Evolutionary conservation across 2,113 vertebrate species (phyloP).

Genomic region (Burhinus oedicnemus): DNA sequence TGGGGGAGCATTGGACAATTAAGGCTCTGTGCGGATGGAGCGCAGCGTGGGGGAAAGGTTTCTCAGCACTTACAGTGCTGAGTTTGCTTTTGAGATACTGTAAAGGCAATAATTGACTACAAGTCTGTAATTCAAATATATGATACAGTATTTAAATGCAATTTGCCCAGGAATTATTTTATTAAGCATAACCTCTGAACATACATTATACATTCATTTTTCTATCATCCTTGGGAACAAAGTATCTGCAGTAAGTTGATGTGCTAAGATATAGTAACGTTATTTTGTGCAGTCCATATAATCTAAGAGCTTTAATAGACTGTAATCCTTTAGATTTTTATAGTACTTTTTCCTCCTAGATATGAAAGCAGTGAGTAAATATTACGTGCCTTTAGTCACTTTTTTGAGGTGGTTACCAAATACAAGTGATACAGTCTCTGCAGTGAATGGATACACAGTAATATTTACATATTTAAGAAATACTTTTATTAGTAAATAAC

Average conservation of each 20-base stretch:
- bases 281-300: not conserved
- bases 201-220: not conserved
- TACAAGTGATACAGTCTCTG: not conserved
- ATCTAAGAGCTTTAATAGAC: not conserved
- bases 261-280: not conserved
- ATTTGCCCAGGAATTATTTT: not conserved
- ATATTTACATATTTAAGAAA: not conserved
- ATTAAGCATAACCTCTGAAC: not conserved
- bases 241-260: not conserved
- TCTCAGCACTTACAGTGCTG: not conserved
- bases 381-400: not conserved
- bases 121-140: not conserved
- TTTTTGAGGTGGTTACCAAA: not conserved
- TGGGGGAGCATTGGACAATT: rapidly evolving
- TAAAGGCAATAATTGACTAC: not conserved
- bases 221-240: not conserved
- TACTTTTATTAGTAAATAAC: not conserved
- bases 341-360: not conserved
- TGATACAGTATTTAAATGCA: not conserved
- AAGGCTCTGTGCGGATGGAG: not conserved
- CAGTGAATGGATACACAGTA: not conserved
- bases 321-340: not conserved
- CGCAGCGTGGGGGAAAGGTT: rapidly evolving
- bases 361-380: not conserved
- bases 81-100: not conserved